These are phyloP conservation scores for Arrhamphus sclerolepis DNA, from an alignment of 2,797 vertebrate species.

Conservation along the genomic window DNA sequence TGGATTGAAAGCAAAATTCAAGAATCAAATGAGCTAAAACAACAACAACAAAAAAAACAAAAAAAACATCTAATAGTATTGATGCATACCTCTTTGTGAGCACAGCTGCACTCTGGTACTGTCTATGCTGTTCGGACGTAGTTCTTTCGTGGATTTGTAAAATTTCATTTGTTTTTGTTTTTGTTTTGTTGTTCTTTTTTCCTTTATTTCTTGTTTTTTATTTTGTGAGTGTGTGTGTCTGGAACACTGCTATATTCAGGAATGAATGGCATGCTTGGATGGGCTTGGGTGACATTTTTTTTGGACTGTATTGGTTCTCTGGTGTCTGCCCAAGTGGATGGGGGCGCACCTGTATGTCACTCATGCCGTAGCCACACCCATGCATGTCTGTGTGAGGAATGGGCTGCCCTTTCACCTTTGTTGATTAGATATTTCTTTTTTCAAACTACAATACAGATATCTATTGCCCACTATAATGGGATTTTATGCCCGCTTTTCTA, in stretches of 20 bases:
- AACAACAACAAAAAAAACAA: constrained; percentile 22
- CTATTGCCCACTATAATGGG: constrained; percentile 13
- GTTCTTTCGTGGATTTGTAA: constrained; percentile 71
- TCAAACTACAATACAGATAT: constrained; percentile 37
- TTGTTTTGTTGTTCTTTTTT: constrained; percentile 50
- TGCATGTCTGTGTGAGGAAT: constrained; percentile 82
- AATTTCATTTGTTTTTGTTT: constrained; percentile 63
- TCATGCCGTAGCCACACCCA: constrained; percentile 75
- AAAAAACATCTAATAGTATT: constrained; percentile 72
- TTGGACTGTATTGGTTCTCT: constrained; percentile 70
- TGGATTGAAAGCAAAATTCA: constrained; percentile 51
- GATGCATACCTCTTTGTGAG: constrained; percentile 68
- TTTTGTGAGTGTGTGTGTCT: constrained; percentile 68
- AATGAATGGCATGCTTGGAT: constrained; percentile 80
- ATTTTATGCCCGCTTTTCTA: constrained; percentile 6
- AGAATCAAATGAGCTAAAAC: constrained; percentile 59
- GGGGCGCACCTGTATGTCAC: constrained; percentile 73
- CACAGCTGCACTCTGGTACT: constrained; percentile 72
- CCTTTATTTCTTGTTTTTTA: constrained; percentile 28
- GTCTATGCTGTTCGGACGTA: constrained; percentile 70
- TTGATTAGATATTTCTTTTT: constrained; percentile 63
- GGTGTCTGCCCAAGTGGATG: constrained; percentile 73
- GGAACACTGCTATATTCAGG: constrained; percentile 70
- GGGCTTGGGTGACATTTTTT: constrained; percentile 79
- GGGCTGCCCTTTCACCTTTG: constrained; percentile 80